Conservation (phyloP, 2,113 vertebrate genomes). For the Condylura cristata region DNA sequence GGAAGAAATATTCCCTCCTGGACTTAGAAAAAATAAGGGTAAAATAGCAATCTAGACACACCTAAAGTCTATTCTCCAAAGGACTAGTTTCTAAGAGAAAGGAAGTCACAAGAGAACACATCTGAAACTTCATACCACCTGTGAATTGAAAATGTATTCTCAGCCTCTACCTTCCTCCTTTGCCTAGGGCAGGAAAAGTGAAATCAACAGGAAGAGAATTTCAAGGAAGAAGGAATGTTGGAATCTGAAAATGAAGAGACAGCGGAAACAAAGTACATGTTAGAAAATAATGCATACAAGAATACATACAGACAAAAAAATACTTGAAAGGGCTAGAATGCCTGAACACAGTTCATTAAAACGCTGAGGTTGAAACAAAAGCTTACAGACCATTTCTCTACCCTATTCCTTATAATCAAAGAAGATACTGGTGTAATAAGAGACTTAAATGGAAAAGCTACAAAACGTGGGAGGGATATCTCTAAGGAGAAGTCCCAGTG, state of each 20-base stretch:
- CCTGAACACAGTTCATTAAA: not conserved
- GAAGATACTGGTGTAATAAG: not conserved
- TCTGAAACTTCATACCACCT: not conserved
- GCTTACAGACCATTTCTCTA: too few relatives aligned
- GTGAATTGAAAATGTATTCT: not conserved
- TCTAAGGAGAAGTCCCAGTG: not conserved
- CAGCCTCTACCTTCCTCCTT: not conserved
- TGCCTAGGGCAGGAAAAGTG: not conserved
- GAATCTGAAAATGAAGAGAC: not conserved
- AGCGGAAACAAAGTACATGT: not conserved
- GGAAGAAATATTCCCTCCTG: not conserved
- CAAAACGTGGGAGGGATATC: not conserved
- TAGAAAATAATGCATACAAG: not conserved
- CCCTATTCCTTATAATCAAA: not conserved
- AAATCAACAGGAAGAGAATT: not conserved
- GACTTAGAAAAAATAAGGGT: not conserved
- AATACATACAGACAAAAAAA: not conserved
- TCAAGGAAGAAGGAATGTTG: not conserved
- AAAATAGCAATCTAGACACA: not conserved
- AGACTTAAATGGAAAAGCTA: not conserved
- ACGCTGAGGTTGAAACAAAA: not conserved
- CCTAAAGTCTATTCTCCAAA: not conserved
- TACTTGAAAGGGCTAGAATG: not conserved
- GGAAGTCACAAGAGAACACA: not conserved
- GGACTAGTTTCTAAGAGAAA: not conserved